Percentiles rank a stretch among this genome's conserved stretches.
These are phyloP conservation scores for Elaphurus davidianus DNA, from an alignment of 2,113 vertebrate genomes.

Conservation along the genomic window DNA sequence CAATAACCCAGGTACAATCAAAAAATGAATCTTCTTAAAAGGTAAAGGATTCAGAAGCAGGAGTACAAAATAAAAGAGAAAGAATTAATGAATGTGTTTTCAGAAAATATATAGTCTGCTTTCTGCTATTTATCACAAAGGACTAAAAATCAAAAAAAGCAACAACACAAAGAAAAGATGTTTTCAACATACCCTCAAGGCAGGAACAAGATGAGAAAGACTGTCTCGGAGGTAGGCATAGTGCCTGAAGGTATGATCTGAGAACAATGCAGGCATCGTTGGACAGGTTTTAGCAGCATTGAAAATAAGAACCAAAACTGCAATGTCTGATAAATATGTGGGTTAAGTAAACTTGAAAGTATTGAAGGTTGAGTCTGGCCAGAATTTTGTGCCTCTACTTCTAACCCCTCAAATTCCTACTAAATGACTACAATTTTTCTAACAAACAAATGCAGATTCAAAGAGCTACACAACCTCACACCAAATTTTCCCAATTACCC, in stretches of 20 bases:
- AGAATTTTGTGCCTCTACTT: background rate
- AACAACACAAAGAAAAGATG: background rate
- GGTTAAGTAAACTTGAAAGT: conserved; percentile 67
- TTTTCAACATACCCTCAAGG: conserved; percentile 86
- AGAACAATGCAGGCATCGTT: conserved; percentile 97
- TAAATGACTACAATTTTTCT: background rate
- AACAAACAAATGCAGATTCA: conserved; percentile 15
- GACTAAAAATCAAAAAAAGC: background rate
- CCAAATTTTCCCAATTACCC: background rate
- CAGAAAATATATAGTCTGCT: background rate
- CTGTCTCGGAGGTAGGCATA: conserved; percentile 97
- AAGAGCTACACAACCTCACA: background rate
- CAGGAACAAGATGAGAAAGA: conserved; percentile 95
- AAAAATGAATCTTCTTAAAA: conserved; percentile 33
- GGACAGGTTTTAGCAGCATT: conserved; percentile 96
- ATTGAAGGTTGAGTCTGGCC: background rate
- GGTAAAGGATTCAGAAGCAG: background rate
- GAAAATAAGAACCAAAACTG: conserved; percentile 96
- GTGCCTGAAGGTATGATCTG: conserved; percentile 96
- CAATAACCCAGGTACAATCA: background rate
- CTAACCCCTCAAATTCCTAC: background rate
- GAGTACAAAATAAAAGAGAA: background rate
- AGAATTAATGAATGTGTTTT: background rate
- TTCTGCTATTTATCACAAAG: background rate
- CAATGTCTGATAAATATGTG: conserved; percentile 87